phyloP scores from a whole-genome alignment of 37 sponge, comb jelly and placozoan species.

The Amphimedon queenslandica region DNA sequence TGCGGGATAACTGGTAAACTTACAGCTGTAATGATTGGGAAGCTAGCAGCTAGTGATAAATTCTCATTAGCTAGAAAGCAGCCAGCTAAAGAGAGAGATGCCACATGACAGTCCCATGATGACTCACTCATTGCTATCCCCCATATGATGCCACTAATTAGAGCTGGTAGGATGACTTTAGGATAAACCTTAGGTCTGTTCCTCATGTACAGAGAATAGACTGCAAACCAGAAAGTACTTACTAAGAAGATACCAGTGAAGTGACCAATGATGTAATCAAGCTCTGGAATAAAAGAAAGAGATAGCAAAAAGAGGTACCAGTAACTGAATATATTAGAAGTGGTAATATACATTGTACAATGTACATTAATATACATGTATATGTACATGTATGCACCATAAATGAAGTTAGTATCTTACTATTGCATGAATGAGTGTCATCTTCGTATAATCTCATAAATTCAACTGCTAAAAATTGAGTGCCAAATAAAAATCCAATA shows the following conservation, averaged over 20 bases:
- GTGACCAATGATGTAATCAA: conserved; percentile 75
- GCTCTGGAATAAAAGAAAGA: conserved; percentile 15
- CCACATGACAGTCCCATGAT: not conserved
- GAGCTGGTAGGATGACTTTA: conserved; percentile 66
- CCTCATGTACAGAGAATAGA: conserved; percentile 39
- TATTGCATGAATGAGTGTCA: conserved; percentile 23
- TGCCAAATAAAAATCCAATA: conserved; percentile 62
- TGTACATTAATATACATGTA: too few species aligned
- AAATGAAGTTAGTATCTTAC: conserved; percentile 47
- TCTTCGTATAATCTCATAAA: conserved; percentile 54
- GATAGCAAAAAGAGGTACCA: not conserved
- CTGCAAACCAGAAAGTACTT: conserved; percentile 59
- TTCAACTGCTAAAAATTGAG: conserved; percentile 44
- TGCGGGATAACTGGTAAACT: conserved; percentile 68
- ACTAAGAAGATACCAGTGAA: conserved; percentile 72
- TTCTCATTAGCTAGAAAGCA: too few species aligned
- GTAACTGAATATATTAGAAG: too few species aligned
- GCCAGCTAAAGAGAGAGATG: not conserved
- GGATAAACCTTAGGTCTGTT: conserved; percentile 80
- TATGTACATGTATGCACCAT: too few species aligned
- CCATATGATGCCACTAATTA: conserved; percentile 85
- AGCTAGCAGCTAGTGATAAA: too few species aligned
- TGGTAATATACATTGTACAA: not conserved
- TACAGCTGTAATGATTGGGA: too few species aligned
- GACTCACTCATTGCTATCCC: conserved; percentile 71